These are phyloP conservation scores for Idaea aversata DNA, from an alignment of 2,888 invertebrate genomes.

Conservation along the genomic window DNA sequence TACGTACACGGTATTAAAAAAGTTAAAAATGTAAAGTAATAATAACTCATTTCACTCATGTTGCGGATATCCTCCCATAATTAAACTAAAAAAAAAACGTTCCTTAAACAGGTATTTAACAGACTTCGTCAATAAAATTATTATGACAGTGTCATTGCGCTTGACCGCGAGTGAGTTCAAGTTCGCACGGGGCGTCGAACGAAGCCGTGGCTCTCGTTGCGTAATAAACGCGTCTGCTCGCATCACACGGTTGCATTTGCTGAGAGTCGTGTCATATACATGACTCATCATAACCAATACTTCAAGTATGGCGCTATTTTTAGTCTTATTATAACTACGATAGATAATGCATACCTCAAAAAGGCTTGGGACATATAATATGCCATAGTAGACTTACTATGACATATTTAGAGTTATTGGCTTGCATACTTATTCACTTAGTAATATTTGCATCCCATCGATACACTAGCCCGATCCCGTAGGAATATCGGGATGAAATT, in stretches of 20 bases:
- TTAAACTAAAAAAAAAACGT: constrained; percentile 14
- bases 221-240: constrained; percentile 39
- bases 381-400: too few relatives aligned
- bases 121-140: constrained; percentile 19
- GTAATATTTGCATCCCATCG: too few relatives aligned
- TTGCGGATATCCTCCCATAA: constrained; percentile 34
- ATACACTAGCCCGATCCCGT: too few relatives aligned
- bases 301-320: too few relatives aligned
- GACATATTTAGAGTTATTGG: neutral
- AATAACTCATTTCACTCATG: constrained; percentile 9
- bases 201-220: constrained; percentile 41
- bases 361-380: neutral
- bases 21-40: neutral
- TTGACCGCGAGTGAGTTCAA: constrained; percentile 68
- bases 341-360: neutral
- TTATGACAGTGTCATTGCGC: constrained; percentile 43
- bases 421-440: neutral
- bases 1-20: constrained; percentile 17
- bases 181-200: constrained; percentile 50
- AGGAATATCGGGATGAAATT: neutral
- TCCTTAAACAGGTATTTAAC: constrained; percentile 4
- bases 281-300: neutral
- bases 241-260: constrained; percentile 32
- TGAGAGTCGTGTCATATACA: constrained; percentile 44
- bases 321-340: too few relatives aligned